phyloP scores from a whole-genome alignment of 2,113 vertebrate species.

The Amphiprion ocellaris region DNA sequence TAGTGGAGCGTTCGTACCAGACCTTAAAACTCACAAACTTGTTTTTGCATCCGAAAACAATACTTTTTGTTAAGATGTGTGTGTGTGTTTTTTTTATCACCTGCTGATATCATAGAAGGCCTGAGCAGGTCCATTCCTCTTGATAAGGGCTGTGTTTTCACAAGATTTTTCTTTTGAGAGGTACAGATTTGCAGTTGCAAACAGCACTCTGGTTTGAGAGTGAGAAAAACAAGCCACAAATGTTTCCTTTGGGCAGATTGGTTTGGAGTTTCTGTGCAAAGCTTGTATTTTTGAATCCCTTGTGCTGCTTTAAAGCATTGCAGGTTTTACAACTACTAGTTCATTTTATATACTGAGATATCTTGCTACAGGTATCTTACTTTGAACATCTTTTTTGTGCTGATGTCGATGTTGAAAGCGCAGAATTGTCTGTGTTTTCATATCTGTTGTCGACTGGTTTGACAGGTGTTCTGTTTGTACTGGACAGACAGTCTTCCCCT shows the following conservation, averaged over 20 bases:
- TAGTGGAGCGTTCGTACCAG: neutral
- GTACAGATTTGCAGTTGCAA: conserved; percentile 42
- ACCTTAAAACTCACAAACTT: conserved; percentile 7
- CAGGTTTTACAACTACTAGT: neutral
- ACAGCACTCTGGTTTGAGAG: conserved; percentile 29
- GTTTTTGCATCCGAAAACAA: conserved; percentile 6
- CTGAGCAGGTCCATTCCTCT: conserved; percentile 21
- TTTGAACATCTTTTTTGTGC: conserved; percentile 8
- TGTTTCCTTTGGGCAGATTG: conserved; percentile 42
- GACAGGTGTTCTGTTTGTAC: conserved; percentile 70
- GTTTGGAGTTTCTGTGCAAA: conserved; percentile 3
- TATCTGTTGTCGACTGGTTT: conserved; percentile 51
- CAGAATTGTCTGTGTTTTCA: conserved; percentile 16
- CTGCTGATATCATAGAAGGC: conserved; percentile 1
- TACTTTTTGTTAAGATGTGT: neutral
- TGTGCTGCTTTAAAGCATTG: neutral
- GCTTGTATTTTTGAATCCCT: neutral
- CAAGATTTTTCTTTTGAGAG: conserved; percentile 41
- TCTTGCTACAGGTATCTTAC: neutral
- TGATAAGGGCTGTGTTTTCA: conserved; percentile 27
- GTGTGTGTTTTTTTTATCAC: conserved; percentile 1
- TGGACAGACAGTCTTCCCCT: conserved; percentile 48
- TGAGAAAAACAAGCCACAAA: conserved; percentile 59
- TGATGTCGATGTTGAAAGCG: conserved; percentile 12
- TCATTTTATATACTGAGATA: neutral